Evolutionary conservation across 2,113 vertebrate genomes (phyloP), one percentile per base, ranked within the genome.

Genomic region (Lamprologus sp.): DNA sequence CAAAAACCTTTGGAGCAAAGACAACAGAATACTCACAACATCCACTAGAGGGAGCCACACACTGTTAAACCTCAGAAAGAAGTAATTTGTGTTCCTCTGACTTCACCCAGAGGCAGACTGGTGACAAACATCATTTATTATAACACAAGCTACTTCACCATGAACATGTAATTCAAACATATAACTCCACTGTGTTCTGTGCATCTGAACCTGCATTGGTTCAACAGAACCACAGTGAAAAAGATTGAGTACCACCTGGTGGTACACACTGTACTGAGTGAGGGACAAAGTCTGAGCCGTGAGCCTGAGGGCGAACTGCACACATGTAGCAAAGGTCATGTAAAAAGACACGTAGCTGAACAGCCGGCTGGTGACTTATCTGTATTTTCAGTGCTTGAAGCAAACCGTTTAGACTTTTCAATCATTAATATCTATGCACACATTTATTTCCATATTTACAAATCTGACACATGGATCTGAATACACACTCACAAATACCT

Each of bases 291-390:
- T 23, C 54, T 56, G 1, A 56, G 54, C 54, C 12, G 2, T 56
- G 54, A 56, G 21, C 11, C 54, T 56, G 54, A 56, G 54, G 21
- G 11, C 2, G 3, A 2, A 23, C 53, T 26, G 11, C 53, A 26
- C 54, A 56, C 12, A 56, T 26, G 23, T 56, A 56, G 2, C 54
- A 56, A 26, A 26, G 12, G 12, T 56, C 23, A 14, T 14, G 6
- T 5, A 56, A 56, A 55, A 55, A 55, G 21, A 56, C 54, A 56
- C 4, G 7, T 7, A 56, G 3, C 23, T 56, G 54, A 28, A 56
- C 13, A 56, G 54, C 54, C 0, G 4, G 23, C 23, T 56, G 54
- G 0, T 28, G 54, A 56, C 12, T 56, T 56, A 3, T 56, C 54
- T 8, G 7, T 56, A 56, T 26, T 56, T 56, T 14, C 11, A 55